Percentiles rank a stretch among this genome's conserved stretches.
These are phyloP conservation scores for Pedionomus torquatus DNA, from an alignment of 2,113 vertebrate species.

Conservation along the genomic window DNA sequence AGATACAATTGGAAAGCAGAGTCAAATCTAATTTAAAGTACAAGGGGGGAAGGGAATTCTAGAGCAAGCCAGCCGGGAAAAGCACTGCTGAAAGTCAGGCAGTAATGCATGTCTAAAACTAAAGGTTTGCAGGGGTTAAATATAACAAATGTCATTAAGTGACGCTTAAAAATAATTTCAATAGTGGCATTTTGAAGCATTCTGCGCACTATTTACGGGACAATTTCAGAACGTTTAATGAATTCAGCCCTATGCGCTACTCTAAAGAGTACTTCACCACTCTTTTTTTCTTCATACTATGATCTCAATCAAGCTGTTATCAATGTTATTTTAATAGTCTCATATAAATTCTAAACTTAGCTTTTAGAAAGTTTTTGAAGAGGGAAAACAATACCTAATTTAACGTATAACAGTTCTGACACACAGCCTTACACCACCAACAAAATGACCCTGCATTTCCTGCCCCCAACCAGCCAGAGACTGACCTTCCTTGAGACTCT, in stretches of 20 bases:
- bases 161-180: not conserved
- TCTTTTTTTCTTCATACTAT: not conserved
- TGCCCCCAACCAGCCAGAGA: constrained; percentile 30
- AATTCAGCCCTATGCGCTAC: not conserved
- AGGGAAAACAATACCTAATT: not conserved
- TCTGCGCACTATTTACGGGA: not conserved
- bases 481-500: constrained; percentile 86
- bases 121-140: not conserved
- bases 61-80: not conserved
- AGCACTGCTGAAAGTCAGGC: not conserved
- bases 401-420: not conserved
- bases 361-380: not conserved
- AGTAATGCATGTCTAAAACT: not conserved
- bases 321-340: not conserved
- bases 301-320: not conserved
- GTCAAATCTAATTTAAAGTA: not conserved
- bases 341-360: not conserved
- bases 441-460: not conserved
- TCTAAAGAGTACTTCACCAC: not conserved
- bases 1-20: not conserved
- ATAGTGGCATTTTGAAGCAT: not conserved
- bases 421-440: not conserved
- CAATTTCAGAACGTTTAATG: not conserved
- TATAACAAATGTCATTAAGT: not conserved
- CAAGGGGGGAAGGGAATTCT: not conserved